Conservation (phyloP, 2,113 vertebrate species). For the Paracanthobrama guichenoti region DNA sequence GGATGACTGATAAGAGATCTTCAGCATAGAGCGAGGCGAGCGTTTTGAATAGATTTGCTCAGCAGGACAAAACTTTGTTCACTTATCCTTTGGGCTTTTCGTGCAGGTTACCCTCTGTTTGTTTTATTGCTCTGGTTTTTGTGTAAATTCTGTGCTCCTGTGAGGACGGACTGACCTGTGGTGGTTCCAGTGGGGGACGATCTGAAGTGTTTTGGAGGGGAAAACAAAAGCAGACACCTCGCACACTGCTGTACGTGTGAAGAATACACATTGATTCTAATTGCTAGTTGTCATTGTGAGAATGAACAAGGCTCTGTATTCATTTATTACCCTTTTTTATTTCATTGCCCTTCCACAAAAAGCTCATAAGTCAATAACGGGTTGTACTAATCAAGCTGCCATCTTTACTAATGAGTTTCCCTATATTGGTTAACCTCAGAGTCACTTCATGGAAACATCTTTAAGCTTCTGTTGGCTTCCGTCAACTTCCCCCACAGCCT, state of each 20-base stretch:
- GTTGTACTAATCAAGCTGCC: not conserved
- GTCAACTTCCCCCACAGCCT: not conserved
- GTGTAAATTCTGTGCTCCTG: not conserved
- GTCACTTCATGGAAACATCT: not conserved
- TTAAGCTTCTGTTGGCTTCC: not conserved
- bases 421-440: conserved; percentile 18
- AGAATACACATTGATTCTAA: not conserved
- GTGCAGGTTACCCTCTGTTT: conserved; percentile 8
- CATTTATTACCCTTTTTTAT: conserved; percentile 19
- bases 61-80: not conserved
- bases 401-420: conserved; percentile 8
- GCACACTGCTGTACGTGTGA: not conserved
- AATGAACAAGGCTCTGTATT: not conserved
- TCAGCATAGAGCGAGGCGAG: not conserved
- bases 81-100: not conserved
- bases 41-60: not conserved
- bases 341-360: not conserved
- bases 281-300: not conserved
- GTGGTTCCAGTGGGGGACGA: not conserved
- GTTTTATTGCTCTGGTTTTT: not conserved
- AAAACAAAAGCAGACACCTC: not conserved
- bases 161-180: conserved; percentile 20
- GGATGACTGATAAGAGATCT: conserved; percentile 42
- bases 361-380: not conserved
- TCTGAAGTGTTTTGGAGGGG: not conserved